These are phyloP conservation scores for Sialia sialis DNA, from an alignment of 2,113 vertebrate species.

Conservation along the genomic window DNA sequence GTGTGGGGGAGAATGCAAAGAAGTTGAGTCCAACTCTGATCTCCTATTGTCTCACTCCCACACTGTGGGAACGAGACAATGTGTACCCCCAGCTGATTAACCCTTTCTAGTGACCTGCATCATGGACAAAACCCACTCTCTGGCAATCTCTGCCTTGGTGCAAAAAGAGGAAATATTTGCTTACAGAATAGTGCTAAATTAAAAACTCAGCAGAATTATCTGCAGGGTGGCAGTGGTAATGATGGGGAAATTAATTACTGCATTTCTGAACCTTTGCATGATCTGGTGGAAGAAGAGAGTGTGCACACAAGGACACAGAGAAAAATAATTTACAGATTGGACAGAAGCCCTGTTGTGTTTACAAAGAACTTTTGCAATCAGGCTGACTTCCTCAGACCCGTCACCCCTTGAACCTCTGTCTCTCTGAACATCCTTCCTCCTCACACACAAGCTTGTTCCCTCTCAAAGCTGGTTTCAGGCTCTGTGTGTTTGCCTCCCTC, in stretches of 20 bases:
- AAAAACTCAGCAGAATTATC: not conserved
- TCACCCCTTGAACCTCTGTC: not conserved
- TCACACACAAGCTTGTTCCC: not conserved
- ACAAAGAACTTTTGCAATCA: not conserved
- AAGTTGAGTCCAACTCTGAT: slow-evolving; percentile 22
- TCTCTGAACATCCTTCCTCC: not conserved
- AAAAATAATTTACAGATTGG: not conserved
- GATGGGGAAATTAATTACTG: not conserved
- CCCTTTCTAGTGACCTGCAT: not conserved
- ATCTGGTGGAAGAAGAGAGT: not conserved
- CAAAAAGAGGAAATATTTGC: not conserved
- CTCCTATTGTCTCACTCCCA: slow-evolving; percentile 33
- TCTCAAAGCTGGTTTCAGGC: not conserved
- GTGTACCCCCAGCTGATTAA: not conserved
- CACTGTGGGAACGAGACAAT: not conserved
- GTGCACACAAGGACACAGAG: not conserved
- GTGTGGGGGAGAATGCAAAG: slow-evolving; percentile 55
- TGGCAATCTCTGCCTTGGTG: not conserved
- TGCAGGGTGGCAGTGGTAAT: not conserved
- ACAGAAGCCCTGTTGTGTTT: not conserved
- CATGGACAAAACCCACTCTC: not conserved
- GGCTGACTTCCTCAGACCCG: not conserved
- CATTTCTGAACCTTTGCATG: not conserved
- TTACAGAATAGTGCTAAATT: not conserved
- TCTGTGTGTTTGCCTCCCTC: not conserved